A percentile compares a stretch with the other conserved stretches of the same genome.
phyloP scores from a whole-genome alignment of 2,888 invertebrate species.

The Neuroscelio doddi region DNA sequence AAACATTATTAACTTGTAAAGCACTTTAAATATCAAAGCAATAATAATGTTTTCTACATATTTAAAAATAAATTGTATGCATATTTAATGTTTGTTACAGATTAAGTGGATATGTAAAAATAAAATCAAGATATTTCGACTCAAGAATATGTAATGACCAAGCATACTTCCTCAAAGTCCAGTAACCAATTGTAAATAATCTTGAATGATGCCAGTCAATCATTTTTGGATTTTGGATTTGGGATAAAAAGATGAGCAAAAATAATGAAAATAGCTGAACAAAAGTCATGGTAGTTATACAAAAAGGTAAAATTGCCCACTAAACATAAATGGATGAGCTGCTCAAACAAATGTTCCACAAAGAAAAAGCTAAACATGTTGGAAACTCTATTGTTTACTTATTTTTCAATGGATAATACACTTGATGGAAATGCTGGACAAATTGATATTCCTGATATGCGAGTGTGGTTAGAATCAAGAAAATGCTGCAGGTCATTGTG shows the following conservation, averaged over 20 bases:
- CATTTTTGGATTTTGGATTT: slow-evolving; percentile 64
- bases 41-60: too few species aligned
- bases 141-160: neutral
- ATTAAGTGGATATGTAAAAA: neutral
- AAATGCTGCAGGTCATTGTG: slow-evolving; percentile 23
- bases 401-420: slow-evolving; percentile 66
- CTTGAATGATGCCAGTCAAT: slow-evolving; percentile 60
- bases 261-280: slow-evolving; percentile 13
- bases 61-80: too few species aligned
- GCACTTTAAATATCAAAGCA: too few species aligned
- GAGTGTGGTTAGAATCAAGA: slow-evolving; percentile 51
- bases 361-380: slow-evolving; percentile 56
- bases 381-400: slow-evolving; percentile 62
- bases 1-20: too few species aligned
- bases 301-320: slow-evolving; percentile 47
- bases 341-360: slow-evolving; percentile 58
- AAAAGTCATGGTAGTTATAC: slow-evolving; percentile 37
- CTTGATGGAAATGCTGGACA: slow-evolving; percentile 55
- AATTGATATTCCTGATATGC: slow-evolving; percentile 41
- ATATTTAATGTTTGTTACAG: neutral
- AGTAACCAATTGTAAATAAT: slow-evolving; percentile 2
- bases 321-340: slow-evolving; percentile 66
- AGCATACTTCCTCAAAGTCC: neutral
- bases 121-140: neutral
- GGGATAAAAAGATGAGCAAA: slow-evolving; percentile 53